These are phyloP conservation scores for Chionodraco myersi DNA, from an alignment of 2,113 vertebrate species.

Conservation along the genomic window DNA sequence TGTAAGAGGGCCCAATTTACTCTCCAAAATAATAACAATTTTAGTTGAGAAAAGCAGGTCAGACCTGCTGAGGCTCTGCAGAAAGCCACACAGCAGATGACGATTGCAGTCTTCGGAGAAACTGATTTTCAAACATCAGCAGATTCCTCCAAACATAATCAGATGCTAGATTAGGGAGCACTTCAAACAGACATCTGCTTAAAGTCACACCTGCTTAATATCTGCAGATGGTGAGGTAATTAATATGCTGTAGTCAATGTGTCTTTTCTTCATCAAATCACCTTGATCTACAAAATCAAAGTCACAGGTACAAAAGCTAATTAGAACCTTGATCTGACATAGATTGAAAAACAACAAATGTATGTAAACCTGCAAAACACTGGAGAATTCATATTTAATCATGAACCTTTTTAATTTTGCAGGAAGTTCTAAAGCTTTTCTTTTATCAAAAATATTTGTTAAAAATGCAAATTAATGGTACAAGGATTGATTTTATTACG, in stretches of 20 bases:
- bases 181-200: slow-evolving; percentile 12
- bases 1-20: neutral
- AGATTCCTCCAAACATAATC: neutral
- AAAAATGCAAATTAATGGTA: too few species aligned
- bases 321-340: neutral
- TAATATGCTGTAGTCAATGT: neutral
- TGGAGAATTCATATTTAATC: neutral
- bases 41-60: neutral
- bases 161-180: neutral
- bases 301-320: neutral
- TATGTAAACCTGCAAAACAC: neutral
- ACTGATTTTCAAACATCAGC: neutral
- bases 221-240: neutral
- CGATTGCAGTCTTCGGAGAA: neutral
- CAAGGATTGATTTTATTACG: too few species aligned
- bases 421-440: neutral
- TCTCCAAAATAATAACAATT: neutral
- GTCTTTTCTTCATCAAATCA: neutral
- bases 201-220: neutral
- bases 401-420: neutral
- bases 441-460: neutral
- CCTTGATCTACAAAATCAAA: neutral
- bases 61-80: neutral
- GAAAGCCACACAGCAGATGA: neutral
- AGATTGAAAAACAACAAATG: neutral